Percentiles rank a stretch among this genome's conserved stretches.
These are phyloP conservation scores for Gymnodraco acuticeps DNA, from an alignment of 2,797 vertebrate species.

Conservation along the genomic window DNA sequence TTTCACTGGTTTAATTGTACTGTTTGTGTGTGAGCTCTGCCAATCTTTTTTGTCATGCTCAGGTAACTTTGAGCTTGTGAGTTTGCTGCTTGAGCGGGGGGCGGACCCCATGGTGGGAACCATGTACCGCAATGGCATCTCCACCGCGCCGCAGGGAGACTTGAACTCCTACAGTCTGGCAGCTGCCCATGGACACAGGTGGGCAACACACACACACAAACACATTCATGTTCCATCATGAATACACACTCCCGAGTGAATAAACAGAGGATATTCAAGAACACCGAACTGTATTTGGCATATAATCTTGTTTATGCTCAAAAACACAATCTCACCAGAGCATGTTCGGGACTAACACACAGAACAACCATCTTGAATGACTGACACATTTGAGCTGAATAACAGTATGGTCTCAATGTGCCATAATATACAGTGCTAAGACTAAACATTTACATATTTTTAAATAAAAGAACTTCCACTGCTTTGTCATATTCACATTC, in stretches of 20 bases:
- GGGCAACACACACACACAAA: slow-evolving; percentile 77
- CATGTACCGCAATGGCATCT: slow-evolving; percentile 97
- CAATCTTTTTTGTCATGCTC: slow-evolving; percentile 40
- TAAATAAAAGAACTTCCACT: neutral
- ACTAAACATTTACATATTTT: neutral
- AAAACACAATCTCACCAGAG: slow-evolving; percentile 19
- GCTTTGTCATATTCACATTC: neutral
- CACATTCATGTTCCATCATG: slow-evolving; percentile 11
- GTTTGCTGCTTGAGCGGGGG: slow-evolving; percentile 95
- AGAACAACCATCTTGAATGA: neutral
- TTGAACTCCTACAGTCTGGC: slow-evolving; percentile 99
- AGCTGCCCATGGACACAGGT: slow-evolving; percentile 98
- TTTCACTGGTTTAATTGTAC: slow-evolving; percentile 9
- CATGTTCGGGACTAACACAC: slow-evolving; percentile 4
- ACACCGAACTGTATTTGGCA: slow-evolving; percentile 10
- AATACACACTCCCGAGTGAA: slow-evolving; percentile 9
- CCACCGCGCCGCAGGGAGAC: slow-evolving; percentile 94
- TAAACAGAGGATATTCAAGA: slow-evolving; percentile 2
- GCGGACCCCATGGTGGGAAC: slow-evolving; percentile 97
- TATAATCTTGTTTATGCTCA: slow-evolving; percentile 34
- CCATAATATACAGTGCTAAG: neutral
- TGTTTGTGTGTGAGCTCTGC: slow-evolving; percentile 13
- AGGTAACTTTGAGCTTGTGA: slow-evolving; percentile 99
- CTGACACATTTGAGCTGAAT: neutral
- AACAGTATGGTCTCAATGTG: neutral